Conservation (phyloP, 2,888 invertebrate species). For the Seira ritae region DNA sequence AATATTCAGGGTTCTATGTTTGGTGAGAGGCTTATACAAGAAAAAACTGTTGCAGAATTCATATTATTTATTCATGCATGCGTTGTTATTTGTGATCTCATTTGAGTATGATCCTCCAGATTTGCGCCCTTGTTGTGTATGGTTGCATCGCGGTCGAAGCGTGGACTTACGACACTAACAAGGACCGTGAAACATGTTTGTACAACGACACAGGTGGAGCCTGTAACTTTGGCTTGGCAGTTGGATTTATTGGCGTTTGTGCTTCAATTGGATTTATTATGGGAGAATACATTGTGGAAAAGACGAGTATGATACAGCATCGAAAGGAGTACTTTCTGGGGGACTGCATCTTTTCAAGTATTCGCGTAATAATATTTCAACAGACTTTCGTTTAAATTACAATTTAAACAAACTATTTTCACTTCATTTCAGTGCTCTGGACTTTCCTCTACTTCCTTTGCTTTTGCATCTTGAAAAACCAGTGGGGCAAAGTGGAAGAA, state of each 20-base stretch:
- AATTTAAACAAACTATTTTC: neutral
- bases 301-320: conserved; percentile 46
- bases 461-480: conserved; percentile 61
- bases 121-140: conserved; percentile 60
- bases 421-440: conserved; percentile 61
- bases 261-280: conserved; percentile 62
- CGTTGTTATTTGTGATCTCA: neutral
- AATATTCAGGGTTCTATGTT: conserved; percentile 50
- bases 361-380: conserved; percentile 5
- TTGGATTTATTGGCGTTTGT: conserved; percentile 62
- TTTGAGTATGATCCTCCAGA: too few species aligned
- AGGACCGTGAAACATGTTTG: conserved; percentile 49
- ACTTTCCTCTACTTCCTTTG: conserved; percentile 61
- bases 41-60: neutral
- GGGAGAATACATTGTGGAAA: conserved; percentile 63
- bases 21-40: conserved; percentile 46
- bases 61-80: too few species aligned
- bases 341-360: conserved; percentile 60
- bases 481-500: conserved; percentile 61
- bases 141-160: conserved; percentile 64
- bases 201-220: conserved; percentile 60
- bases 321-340: conserved; percentile 56
- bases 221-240: conserved; percentile 61
- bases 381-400: neutral
- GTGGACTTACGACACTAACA: conserved; percentile 46